These are phyloP conservation scores for Stichopus chloronotus DNA, from an alignment of 35 echinoderm and acorn worm genomes.

Conservation along the genomic window DNA sequence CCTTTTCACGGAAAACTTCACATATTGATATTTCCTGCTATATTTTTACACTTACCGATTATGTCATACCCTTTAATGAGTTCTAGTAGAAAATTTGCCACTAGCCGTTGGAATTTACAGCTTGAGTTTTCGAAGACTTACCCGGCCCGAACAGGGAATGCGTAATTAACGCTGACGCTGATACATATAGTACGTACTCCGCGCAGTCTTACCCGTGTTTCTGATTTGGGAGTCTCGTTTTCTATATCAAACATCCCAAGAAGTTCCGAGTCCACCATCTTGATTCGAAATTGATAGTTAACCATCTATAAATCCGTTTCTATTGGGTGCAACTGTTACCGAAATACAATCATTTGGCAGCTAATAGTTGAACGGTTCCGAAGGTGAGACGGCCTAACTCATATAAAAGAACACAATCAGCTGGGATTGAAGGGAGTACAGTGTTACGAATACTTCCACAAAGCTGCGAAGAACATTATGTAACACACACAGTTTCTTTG, in stretches of 20 bases:
- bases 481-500: neutral
- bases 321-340: neutral
- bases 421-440: conserved; percentile 1
- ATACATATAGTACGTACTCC: neutral
- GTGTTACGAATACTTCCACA: neutral
- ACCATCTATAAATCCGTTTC: conserved; percentile 2
- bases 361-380: neutral
- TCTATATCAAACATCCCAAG: conserved; percentile 50
- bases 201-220: conserved; percentile 25
- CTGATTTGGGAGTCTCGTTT: conserved; percentile 51
- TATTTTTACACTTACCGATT: too few relatives aligned
- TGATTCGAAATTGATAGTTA: neutral
- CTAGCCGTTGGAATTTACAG: neutral
- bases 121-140: neutral
- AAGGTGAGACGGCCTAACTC: neutral
- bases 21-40: too few relatives aligned
- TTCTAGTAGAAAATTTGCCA: neutral
- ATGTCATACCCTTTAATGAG: neutral
- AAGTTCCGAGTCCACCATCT: conserved; percentile 48
- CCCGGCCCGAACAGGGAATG: neutral
- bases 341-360: neutral
- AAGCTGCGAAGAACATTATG: neutral
- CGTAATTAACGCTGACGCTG: neutral
- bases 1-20: too few relatives aligned
- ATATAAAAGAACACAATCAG: conserved; percentile 49